Base-by-base conservation (phyloP, 2,797 vertebrate species). In the Gymnodraco acuticeps region DNA sequence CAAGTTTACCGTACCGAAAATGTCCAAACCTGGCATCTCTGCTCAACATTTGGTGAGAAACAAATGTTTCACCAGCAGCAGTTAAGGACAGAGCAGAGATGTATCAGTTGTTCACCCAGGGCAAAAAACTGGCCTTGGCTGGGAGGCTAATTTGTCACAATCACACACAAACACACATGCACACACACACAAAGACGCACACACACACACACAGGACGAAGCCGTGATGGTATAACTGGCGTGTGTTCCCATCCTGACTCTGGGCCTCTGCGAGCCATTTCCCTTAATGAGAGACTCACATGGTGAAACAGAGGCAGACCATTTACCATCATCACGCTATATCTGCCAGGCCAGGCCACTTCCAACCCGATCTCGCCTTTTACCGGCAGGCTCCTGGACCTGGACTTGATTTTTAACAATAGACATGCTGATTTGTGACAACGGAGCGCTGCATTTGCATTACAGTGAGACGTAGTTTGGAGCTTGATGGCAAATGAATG, bases 251-350 rank as follows among this genome's bases (percentile, higher is more conserved):
- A 68, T 73, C 63, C 54, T 69, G 60, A 60, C 71, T 73, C 65
- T 31, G 70, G 53, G 60, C 77, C 73, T 70, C 64, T 73, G 80
- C 6, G 56, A 77, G 59, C 59, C 74, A 68, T 80, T 83, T 59
- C 58, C 70, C 48, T 77, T 87, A 84, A 88, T 80, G 81, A 81
- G 55, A 50, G 53, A 17, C 74, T 82, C 82, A 87, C 67, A 81
- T 79, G 81, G 73, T 54, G 73, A 81, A 82, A 74, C 65, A 61
- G 75, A 81, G 69, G 13, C 55, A 27, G 66, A 72, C 70, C 80
- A 77, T 86, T 86, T 75, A 74, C 73, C 71, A 59, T 86, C 80
- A 84, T 78, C 80, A 63, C 23, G 50, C 50, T 81, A 62, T 88
- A 83, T 67, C 50, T 1, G 27, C 61, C 55, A 12, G 14, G 38